A percentile compares a stretch with the other conserved stretches of the same genome.
phyloP scores from a whole-genome alignment of 23 tunicate species.

The Ciona savignyi region DNA sequence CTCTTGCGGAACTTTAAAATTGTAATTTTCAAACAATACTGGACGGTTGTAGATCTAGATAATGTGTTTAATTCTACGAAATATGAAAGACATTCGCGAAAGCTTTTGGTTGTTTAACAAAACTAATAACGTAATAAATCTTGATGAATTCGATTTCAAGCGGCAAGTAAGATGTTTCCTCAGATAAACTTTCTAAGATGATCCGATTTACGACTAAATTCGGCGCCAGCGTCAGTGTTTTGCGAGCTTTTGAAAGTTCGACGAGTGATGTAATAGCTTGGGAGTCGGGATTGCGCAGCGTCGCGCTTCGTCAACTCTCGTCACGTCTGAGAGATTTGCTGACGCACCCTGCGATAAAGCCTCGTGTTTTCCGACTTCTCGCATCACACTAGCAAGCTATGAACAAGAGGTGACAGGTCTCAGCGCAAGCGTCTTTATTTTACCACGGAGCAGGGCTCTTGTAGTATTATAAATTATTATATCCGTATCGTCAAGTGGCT shows the following conservation, averaged over 20 bases:
- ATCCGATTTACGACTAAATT: background rate
- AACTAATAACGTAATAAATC: no score
- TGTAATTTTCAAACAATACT: no score
- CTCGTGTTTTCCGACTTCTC: slow-evolving; percentile 13
- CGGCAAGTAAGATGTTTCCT: no score
- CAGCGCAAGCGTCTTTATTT: slow-evolving; percentile 28
- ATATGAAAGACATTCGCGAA: no score
- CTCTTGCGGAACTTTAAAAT: background rate
- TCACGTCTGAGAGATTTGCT: background rate
- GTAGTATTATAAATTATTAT: slow-evolving; percentile 40
- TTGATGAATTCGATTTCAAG: no score
- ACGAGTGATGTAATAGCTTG: background rate
- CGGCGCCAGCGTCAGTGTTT: background rate
- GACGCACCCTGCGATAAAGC: slow-evolving; percentile 44
- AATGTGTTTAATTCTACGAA: no score
- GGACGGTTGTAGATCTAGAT: no score
- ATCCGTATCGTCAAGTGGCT: slow-evolving; percentile 75
- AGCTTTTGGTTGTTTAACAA: no score
- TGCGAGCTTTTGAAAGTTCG: background rate
- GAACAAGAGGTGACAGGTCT: slow-evolving; percentile 54
- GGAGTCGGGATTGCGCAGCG: background rate
- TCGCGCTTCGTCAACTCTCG: background rate
- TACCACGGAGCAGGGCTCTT: slow-evolving; percentile 97
- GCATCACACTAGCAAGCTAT: slow-evolving; percentile 54
- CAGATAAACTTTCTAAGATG: no score